These are phyloP conservation scores for Tortricodes alternella DNA, from an alignment of 2,888 invertebrate genomes.

Conservation along the genomic window DNA sequence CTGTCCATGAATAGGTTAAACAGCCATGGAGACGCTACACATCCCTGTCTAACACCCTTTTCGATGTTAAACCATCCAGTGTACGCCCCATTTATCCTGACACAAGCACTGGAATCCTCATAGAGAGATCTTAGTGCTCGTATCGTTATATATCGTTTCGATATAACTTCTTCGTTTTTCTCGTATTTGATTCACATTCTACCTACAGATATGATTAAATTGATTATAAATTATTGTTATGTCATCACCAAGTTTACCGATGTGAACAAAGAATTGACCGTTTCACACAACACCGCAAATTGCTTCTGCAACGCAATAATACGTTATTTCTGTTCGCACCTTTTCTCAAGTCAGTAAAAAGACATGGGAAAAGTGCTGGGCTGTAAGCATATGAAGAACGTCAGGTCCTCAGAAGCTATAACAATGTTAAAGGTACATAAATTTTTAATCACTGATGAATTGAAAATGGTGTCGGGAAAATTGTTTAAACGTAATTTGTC, in stretches of 20 bases:
- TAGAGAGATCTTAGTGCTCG: too few relatives aligned
- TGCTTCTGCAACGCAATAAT: slow-evolving; percentile 22
- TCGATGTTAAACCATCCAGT: too few relatives aligned
- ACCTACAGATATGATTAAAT: not conserved
- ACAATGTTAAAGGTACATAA: not conserved
- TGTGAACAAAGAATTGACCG: not conserved
- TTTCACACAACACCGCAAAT: slow-evolving; percentile 8
- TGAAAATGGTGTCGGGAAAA: too few relatives aligned
- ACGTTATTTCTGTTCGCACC: slow-evolving; percentile 35
- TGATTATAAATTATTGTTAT: not conserved
- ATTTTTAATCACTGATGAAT: too few relatives aligned
- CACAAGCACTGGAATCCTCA: too few relatives aligned
- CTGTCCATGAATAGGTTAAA: too few relatives aligned
- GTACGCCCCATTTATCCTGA: too few relatives aligned
- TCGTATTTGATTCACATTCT: not conserved
- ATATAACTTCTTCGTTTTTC: too few relatives aligned
- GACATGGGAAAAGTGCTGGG: slow-evolving; percentile 38
- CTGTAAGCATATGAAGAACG: not conserved
- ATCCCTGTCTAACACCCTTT: too few relatives aligned
- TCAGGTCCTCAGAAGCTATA: not conserved
- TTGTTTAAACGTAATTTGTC: too few relatives aligned
- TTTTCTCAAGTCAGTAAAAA: slow-evolving; percentile 32
- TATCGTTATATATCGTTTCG: too few relatives aligned
- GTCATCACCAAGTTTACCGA: not conserved
- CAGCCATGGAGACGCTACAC: too few relatives aligned